A percentile compares a stretch with the other conserved stretches of the same genome.
These are phyloP conservation scores for Dryadula phaetusa DNA, from an alignment of 2,888 invertebrate species.

Conservation along the genomic window DNA sequence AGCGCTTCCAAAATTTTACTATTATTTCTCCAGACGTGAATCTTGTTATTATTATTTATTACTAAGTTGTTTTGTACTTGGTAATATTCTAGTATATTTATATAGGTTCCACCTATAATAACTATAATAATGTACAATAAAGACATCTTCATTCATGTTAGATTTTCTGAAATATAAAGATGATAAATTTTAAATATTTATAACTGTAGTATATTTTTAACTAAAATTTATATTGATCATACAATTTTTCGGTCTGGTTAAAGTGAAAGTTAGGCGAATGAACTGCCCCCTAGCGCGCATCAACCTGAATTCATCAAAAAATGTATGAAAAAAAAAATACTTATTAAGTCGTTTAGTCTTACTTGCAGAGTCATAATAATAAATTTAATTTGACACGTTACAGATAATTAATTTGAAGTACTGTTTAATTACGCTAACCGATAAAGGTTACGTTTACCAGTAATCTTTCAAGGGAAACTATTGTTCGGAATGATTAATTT, in stretches of 20 bases:
- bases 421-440: not conserved
- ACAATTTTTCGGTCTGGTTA: slow-evolving; percentile 16
- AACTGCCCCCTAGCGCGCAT: slow-evolving; percentile 16
- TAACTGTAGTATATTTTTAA: not conserved
- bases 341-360: not conserved
- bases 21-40: slow-evolving; percentile 23
- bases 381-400: no score
- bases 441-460: not conserved
- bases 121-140: not conserved
- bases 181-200: not conserved
- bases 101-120: no score
- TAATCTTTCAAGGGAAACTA: slow-evolving; percentile 11
- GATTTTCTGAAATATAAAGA: not conserved
- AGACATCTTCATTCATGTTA: no score
- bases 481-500: slow-evolving; percentile 10
- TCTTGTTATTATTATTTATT: not conserved
- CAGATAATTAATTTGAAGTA: not conserved
- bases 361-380: not conserved
- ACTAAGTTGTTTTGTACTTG: no score
- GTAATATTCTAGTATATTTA: no score
- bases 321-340: not conserved
- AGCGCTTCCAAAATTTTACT: slow-evolving; percentile 57
- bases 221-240: slow-evolving; percentile 1
- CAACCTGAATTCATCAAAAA: slow-evolving; percentile 10
- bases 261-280: slow-evolving; percentile 9